phyloP scores from a whole-genome alignment of 2,797 vertebrate genomes.

The Darevskia nairensis region DNA sequence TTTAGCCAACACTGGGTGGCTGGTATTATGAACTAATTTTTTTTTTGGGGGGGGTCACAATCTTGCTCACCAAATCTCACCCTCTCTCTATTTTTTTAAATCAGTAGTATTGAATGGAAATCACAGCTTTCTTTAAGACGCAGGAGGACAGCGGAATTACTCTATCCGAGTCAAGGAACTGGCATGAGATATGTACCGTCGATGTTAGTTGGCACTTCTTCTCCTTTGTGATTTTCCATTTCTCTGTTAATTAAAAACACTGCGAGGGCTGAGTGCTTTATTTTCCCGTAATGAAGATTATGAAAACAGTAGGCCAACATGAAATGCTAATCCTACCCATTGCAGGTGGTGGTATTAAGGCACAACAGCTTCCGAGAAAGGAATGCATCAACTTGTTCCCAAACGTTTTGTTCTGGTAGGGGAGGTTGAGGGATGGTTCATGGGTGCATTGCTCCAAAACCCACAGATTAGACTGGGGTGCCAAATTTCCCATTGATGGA shows the following conservation, averaged over 20 bases:
- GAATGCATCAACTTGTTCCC: background rate
- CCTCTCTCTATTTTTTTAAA: background rate
- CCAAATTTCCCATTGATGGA: background rate
- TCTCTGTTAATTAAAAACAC: conserved; percentile 63
- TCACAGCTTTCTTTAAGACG: background rate
- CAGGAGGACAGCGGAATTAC: conserved; percentile 16
- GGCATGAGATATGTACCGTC: conserved; percentile 25
- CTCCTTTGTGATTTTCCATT: conserved; percentile 57
- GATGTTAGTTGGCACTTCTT: conserved; percentile 43
- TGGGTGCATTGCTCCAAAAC: background rate
- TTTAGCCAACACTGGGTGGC: background rate
- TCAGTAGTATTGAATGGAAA: background rate
- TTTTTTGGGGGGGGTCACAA: too few species aligned
- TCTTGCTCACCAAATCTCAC: background rate
- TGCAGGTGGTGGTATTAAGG: conserved; percentile 1
- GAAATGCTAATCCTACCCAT: conserved; percentile 13
- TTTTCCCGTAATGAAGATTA: conserved; percentile 43
- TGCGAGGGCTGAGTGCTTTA: conserved; percentile 45
- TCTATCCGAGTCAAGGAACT: conserved; percentile 55
- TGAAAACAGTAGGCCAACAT: conserved; percentile 49
- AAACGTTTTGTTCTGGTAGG: background rate
- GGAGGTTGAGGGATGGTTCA: background rate
- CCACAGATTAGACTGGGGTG: background rate
- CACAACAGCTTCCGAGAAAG: background rate
- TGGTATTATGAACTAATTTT: background rate